Evolutionary conservation across 2,888 invertebrate species (phyloP).

Genomic region (Phengaris arion): DNA sequence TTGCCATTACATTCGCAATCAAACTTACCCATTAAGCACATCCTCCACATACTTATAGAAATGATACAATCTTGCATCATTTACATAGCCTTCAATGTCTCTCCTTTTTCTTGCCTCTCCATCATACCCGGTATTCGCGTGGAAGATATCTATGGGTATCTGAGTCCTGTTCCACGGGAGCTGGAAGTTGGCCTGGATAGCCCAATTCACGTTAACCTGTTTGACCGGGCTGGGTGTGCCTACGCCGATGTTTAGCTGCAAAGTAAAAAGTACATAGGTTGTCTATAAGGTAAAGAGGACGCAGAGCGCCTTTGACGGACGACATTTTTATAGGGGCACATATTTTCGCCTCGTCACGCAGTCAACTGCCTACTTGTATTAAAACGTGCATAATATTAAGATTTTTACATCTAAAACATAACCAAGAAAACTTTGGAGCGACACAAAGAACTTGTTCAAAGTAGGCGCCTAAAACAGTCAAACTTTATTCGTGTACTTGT

Average conservation of each 20-base stretch:
- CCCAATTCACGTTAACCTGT: slow-evolving; percentile 64
- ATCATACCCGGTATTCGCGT: slow-evolving; percentile 57
- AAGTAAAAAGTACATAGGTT: background rate
- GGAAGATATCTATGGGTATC: slow-evolving; percentile 63
- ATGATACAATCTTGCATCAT: slow-evolving; percentile 61
- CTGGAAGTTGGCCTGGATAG: slow-evolving; percentile 71
- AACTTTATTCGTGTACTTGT: too few relatives aligned
- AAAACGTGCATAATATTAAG: too few relatives aligned
- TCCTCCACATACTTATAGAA: slow-evolving; percentile 66
- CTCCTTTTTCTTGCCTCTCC: slow-evolving; percentile 56
- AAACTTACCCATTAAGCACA: slow-evolving; percentile 54
- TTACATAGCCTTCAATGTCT: slow-evolving; percentile 48
- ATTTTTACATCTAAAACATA: too few relatives aligned
- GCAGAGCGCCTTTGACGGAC: too few relatives aligned
- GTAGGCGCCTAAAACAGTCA: too few relatives aligned
- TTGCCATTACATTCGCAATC: too few relatives aligned
- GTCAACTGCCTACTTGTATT: too few relatives aligned
- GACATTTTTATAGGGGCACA: too few relatives aligned
- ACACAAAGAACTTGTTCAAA: too few relatives aligned
- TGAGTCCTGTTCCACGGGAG: slow-evolving; percentile 70
- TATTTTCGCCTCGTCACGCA: too few relatives aligned
- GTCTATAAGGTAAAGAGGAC: background rate
- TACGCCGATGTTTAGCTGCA: slow-evolving; percentile 66
- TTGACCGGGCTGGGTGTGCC: slow-evolving; percentile 62
- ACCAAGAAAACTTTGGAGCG: too few relatives aligned